A percentile compares a stretch with the other conserved stretches of the same genome.
phyloP scores from a whole-genome alignment of 2,113 vertebrate species.

The Equus przewalskii region DNA sequence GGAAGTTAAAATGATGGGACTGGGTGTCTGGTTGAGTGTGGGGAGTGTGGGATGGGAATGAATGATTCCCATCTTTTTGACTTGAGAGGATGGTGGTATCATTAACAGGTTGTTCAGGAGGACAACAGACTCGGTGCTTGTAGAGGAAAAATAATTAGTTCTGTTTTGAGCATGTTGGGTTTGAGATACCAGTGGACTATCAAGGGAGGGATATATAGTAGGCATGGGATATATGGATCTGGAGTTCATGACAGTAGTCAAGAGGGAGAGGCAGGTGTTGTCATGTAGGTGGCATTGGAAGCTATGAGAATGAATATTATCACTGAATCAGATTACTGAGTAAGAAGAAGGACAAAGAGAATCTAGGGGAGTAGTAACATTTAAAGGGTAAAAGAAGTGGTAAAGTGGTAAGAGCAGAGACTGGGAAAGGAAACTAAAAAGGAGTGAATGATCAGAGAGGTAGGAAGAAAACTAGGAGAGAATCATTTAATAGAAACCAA shows the following conservation, averaged over 20 bases:
- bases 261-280: background rate
- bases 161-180: background rate
- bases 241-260: background rate
- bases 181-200: background rate
- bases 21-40: background rate
- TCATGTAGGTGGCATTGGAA: background rate
- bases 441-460: background rate
- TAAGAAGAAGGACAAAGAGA: background rate
- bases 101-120: background rate
- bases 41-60: background rate
- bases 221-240: background rate
- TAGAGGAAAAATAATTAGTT: background rate
- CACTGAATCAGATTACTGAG: background rate
- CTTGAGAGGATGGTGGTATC: background rate
- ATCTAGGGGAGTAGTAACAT: background rate
- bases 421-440: background rate
- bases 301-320: background rate
- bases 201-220: background rate
- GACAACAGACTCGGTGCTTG: background rate
- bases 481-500: slow-evolving; percentile 5
- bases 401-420: background rate
- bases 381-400: background rate
- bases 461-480: background rate
- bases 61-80: background rate
- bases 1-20: background rate